Percentiles rank a stretch among this genome's conserved stretches.
phyloP scores from a whole-genome alignment of 2,797 vertebrate genomes.

The Dendrocincla fuliginosa region DNA sequence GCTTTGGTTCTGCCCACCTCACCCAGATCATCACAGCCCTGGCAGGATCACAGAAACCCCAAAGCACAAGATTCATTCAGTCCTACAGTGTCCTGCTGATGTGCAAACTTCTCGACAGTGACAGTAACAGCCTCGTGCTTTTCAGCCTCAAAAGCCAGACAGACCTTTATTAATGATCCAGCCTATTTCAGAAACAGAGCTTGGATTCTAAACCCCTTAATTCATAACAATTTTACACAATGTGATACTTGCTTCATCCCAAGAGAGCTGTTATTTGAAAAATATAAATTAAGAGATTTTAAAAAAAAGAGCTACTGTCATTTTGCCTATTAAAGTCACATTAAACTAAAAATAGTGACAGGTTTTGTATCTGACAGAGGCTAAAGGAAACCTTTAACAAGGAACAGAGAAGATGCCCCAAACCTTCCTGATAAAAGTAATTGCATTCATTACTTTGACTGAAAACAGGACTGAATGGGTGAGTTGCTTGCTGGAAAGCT shows the following conservation, averaged over 20 bases:
- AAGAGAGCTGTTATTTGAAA: background rate
- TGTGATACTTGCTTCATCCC: background rate
- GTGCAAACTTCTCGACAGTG: background rate
- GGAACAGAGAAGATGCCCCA: background rate
- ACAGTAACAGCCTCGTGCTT: background rate
- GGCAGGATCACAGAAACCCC: background rate
- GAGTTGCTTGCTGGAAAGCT: background rate
- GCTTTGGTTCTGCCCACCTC: background rate
- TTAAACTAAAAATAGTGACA: background rate
- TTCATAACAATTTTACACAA: background rate
- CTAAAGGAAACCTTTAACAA: background rate
- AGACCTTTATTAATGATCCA: background rate
- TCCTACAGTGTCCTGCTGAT: background rate
- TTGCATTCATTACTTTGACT: background rate
- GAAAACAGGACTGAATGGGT: background rate
- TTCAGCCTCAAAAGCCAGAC: background rate
- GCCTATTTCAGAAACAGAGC: background rate
- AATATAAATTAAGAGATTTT: background rate
- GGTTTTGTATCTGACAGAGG: background rate
- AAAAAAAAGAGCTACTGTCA: background rate
- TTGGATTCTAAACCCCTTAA: background rate
- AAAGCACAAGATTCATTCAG: background rate
- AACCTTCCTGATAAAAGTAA: background rate
- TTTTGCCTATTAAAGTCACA: background rate
- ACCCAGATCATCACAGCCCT: background rate